Evolutionary conservation across 2,888 invertebrate genomes (phyloP).

Genomic region (Cephalotes varians): DNA sequence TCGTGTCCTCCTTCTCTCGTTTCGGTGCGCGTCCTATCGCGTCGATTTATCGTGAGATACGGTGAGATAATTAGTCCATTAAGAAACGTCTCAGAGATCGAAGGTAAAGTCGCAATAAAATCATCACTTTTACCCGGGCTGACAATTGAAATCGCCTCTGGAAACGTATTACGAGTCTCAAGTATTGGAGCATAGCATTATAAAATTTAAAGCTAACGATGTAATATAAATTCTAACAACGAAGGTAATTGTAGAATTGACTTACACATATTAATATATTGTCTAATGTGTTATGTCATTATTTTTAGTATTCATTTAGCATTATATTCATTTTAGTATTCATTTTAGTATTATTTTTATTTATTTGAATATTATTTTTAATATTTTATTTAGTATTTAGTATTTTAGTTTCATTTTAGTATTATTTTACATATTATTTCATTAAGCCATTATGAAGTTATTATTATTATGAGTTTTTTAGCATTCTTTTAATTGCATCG

Average conservation of each 20-base stretch:
- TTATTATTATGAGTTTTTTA: too few species aligned
- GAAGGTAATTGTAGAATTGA: neutral
- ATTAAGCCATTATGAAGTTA: neutral
- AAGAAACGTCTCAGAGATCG: conserved; percentile 14
- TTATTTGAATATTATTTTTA: neutral
- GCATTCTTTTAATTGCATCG: neutral
- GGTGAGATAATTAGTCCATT: conserved; percentile 45
- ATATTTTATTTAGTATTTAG: too few species aligned
- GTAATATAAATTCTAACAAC: neutral
- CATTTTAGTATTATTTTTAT: too few species aligned
- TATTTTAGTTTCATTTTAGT: too few species aligned
- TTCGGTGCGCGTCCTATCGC: conserved; percentile 26
- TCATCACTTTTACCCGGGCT: neutral
- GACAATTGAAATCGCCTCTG: neutral
- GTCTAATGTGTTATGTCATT: neutral
- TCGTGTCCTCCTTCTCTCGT: conserved; percentile 41
- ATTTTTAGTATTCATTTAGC: too few species aligned
- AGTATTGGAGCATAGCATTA: neutral
- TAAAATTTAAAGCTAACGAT: neutral
- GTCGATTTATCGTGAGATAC: conserved; percentile 33
- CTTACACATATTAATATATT: neutral
- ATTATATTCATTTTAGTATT: too few species aligned
- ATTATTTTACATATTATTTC: neutral
- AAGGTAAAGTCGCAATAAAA: conserved; percentile 31
- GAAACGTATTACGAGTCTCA: neutral